Evolutionary conservation across 2,888 invertebrate species (phyloP).

Genomic region (Cosmia pyralina): DNA sequence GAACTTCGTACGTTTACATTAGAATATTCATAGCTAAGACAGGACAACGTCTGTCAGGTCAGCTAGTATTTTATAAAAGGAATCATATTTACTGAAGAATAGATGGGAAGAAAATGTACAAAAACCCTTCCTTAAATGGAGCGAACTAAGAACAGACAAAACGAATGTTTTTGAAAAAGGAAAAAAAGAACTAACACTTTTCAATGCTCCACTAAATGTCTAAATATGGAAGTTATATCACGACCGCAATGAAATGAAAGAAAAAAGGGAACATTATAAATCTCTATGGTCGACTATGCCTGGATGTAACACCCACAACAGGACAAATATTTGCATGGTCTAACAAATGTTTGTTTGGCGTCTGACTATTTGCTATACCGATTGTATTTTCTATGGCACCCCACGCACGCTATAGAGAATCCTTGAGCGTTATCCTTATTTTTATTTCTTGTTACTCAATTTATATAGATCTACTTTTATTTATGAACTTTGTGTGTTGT

Average conservation of each 20-base stretch:
- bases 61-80: not conserved
- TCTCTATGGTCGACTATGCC: constrained; percentile 15
- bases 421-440: constrained; percentile 5
- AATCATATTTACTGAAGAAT: not conserved
- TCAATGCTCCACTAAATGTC: not conserved
- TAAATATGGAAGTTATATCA: not conserved
- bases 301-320: constrained; percentile 18
- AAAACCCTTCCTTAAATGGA: not conserved
- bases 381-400: constrained; percentile 37
- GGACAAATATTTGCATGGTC: constrained; percentile 39
- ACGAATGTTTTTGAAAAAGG: not conserved
- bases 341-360: constrained; percentile 42
- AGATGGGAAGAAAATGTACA: not conserved
- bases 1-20: too few species aligned
- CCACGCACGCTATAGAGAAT: constrained; percentile 31
- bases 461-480: not conserved
- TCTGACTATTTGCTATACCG: constrained; percentile 38
- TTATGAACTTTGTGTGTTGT: not conserved
- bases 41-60: too few species aligned
- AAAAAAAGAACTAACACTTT: not conserved
- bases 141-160: not conserved
- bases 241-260: constrained; percentile 4
- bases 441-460: not conserved
- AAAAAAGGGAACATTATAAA: constrained; percentile 8
- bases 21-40: too few species aligned